These are phyloP conservation scores for Nomada fucata DNA, from an alignment of 2,888 invertebrate species.

Conservation along the genomic window DNA sequence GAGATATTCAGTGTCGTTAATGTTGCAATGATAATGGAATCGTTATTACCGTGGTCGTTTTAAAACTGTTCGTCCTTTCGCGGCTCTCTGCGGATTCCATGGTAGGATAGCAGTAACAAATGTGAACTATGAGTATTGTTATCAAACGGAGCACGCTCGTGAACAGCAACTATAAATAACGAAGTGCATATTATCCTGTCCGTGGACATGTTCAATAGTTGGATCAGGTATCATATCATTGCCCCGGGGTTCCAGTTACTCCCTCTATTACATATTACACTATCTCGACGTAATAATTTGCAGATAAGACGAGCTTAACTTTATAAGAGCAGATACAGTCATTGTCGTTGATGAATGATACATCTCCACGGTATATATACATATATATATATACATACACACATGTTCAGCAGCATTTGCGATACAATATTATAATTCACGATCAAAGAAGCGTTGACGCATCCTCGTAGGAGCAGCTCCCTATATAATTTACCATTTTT, in stretches of 20 bases:
- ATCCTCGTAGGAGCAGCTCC: background rate
- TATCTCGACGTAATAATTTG: slow-evolving; percentile 41
- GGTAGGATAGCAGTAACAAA: background rate
- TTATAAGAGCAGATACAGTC: slow-evolving; percentile 25
- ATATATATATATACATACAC: too few species aligned
- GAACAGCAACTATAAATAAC: slow-evolving; percentile 38
- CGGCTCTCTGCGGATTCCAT: background rate
- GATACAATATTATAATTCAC: slow-evolving; percentile 13
- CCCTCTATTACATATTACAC: slow-evolving; percentile 32
- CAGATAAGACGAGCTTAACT: slow-evolving; percentile 26
- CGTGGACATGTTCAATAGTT: slow-evolving; percentile 39
- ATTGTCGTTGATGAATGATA: slow-evolving; percentile 24
- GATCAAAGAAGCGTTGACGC: slow-evolving; percentile 1
- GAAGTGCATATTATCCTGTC: slow-evolving; percentile 30
- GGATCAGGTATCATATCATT: slow-evolving; percentile 47
- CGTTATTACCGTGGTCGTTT: too few species aligned
- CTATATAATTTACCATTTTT: background rate
- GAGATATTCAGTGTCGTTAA: too few species aligned
- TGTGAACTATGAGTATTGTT: slow-evolving; percentile 11
- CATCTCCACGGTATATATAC: background rate
- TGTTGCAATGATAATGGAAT: too few species aligned
- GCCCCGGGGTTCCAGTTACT: slow-evolving; percentile 48
- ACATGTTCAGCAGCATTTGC: background rate
- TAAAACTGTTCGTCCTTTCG: too few species aligned
- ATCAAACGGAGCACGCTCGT: slow-evolving; percentile 6